A percentile compares a stretch with the other conserved stretches of the same genome.
phyloP scores from a whole-genome alignment of 64 coral and sea anemone genomes.

The Orbicella faveolata region DNA sequence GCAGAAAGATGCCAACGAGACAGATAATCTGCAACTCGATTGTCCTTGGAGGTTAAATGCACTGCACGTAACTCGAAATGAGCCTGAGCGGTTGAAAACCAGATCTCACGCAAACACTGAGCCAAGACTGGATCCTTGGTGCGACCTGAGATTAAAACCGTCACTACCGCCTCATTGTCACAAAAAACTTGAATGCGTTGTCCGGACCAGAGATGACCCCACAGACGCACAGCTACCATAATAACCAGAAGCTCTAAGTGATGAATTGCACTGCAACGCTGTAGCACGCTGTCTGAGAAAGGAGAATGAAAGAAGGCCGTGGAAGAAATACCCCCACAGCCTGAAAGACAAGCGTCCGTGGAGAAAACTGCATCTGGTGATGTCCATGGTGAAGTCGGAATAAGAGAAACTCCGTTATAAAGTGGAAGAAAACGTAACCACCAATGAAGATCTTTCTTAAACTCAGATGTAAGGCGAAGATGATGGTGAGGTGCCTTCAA shows the following conservation, averaged over 20 bases:
- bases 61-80: background rate
- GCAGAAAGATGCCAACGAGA: slow-evolving; percentile 17
- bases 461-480: background rate
- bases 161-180: slow-evolving; percentile 25
- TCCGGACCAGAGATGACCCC: slow-evolving; percentile 12
- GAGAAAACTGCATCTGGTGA: background rate
- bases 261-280: slow-evolving; percentile 11
- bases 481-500: background rate
- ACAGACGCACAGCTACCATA: background rate
- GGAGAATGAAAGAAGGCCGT: too few species aligned
- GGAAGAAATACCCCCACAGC: background rate
- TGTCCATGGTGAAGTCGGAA: background rate
- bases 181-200: slow-evolving; percentile 23
- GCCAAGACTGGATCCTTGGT: slow-evolving; percentile 9
- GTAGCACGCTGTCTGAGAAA: background rate
- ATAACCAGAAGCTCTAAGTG: background rate
- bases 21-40: slow-evolving; percentile 30
- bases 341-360: slow-evolving; percentile 16
- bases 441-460: slow-evolving; percentile 4
- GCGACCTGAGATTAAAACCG: background rate
- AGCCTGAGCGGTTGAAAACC: background rate
- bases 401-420: background rate
- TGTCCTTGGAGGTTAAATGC: background rate
- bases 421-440: background rate
- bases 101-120: background rate